These are phyloP conservation scores for Leptarthrus brevirostris DNA, from an alignment of 2,888 invertebrate species.

Conservation along the genomic window DNA sequence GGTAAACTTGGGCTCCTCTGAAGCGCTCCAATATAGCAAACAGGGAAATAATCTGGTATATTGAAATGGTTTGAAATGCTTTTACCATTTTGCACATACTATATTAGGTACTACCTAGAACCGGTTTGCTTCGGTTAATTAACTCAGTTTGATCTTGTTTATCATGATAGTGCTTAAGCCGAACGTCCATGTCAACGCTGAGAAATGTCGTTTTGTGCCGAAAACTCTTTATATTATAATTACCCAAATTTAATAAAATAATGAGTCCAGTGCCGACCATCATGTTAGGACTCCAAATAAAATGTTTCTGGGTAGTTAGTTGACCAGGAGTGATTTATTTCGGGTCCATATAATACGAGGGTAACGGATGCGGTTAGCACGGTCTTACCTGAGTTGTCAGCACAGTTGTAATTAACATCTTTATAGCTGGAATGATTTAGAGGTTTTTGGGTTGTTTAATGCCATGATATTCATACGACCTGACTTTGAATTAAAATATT, in stretches of 20 bases:
- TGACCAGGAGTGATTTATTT: conserved; percentile 19
- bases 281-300: conserved; percentile 36
- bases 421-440: conserved; percentile 43
- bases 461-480: no score
- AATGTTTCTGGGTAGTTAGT: not conserved
- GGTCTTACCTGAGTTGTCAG: no score
- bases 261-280: conserved; percentile 52
- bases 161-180: not conserved
- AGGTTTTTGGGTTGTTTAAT: no score
- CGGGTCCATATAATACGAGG: not conserved
- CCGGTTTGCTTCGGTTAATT: conserved; percentile 47
- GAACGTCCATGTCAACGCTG: no score
- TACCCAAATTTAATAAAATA: conserved; percentile 54
- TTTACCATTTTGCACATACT: not conserved
- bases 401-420: conserved; percentile 38
- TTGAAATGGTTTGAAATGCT: not conserved
- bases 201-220: conserved; percentile 5
- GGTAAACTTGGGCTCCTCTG: conserved; percentile 36
- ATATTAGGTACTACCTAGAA: not conserved
- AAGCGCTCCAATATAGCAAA: not conserved
- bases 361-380: conserved; percentile 22
- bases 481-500: no score
- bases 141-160: conserved; percentile 14
- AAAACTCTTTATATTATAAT: conserved; percentile 51
- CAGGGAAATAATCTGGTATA: not conserved